phyloP scores from a whole-genome alignment of 2,888 invertebrate species.

The Conops quadrifasciatus region DNA sequence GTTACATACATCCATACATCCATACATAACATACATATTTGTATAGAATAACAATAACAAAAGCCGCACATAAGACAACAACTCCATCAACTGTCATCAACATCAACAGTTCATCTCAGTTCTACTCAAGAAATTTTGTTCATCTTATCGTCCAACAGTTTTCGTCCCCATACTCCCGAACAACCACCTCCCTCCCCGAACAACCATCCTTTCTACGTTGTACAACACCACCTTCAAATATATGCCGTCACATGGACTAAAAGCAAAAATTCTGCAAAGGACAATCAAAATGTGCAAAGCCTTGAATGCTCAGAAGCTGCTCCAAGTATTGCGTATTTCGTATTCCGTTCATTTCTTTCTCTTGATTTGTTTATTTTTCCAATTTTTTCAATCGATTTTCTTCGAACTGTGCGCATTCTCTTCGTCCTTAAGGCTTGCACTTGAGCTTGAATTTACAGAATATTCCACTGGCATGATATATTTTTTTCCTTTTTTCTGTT shows the following conservation, averaged over 20 bases:
- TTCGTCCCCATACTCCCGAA: too few species aligned
- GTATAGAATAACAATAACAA: too few species aligned
- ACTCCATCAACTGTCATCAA: too few species aligned
- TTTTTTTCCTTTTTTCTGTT: not conserved
- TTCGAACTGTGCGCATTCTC: not conserved
- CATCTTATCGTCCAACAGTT: not conserved
- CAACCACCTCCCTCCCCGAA: too few species aligned
- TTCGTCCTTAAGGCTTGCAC: not conserved
- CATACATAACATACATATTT: too few species aligned
- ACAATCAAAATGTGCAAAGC: not conserved
- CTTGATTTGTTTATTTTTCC: slow-evolving; percentile 8
- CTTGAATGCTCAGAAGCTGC: too few species aligned
- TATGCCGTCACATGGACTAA: not conserved
- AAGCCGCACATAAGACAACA: too few species aligned
- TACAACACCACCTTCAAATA: slow-evolving; percentile 16
- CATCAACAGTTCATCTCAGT: not conserved
- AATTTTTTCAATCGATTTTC: not conserved
- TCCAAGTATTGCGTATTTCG: not conserved
- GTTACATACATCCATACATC: too few species aligned
- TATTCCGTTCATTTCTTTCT: slow-evolving; percentile 9
- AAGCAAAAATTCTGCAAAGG: slow-evolving; percentile 12
- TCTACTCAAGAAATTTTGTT: not conserved
- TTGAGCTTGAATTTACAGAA: not conserved
- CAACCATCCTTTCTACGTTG: too few species aligned
- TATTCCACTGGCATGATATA: not conserved